phyloP scores from a whole-genome alignment of 2,888 invertebrate species.

The Dorcus parallelipipedus region DNA sequence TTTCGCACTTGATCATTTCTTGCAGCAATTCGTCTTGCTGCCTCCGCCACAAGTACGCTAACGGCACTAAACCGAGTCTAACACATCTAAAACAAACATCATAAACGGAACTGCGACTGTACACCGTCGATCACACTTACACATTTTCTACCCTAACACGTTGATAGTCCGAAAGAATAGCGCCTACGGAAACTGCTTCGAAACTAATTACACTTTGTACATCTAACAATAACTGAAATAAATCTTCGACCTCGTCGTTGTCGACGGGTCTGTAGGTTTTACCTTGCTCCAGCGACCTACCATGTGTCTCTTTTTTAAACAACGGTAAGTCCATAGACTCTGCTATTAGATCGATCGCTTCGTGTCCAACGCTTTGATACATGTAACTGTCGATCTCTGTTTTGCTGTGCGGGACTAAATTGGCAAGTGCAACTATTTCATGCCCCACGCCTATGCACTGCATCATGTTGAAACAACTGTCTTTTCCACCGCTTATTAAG shows the following conservation, averaged over 20 bases:
- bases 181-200: conserved; percentile 95
- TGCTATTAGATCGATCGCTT: conserved; percentile 87
- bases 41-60: conserved; percentile 94
- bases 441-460: conserved; percentile 96
- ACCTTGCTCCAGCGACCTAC: conserved; percentile 75
- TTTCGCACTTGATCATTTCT: conserved; percentile 93
- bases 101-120: not conserved
- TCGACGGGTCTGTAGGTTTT: conserved; percentile 76
- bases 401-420: conserved; percentile 83
- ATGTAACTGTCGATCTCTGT: conserved; percentile 74
- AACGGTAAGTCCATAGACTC: conserved; percentile 92
- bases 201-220: conserved; percentile 64
- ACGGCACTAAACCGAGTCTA: conserved; percentile 81
- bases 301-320: conserved; percentile 79
- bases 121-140: conserved; percentile 59
- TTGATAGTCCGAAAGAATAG: conserved; percentile 98
- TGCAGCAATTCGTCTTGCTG: conserved; percentile 91
- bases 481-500: conserved; percentile 96
- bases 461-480: conserved; percentile 99
- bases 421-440: conserved; percentile 91
- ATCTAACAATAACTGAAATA: conserved; percentile 75
- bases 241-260: conserved; percentile 96
- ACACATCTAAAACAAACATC: conserved; percentile 64
- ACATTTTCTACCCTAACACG: conserved; percentile 96
- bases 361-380: conserved; percentile 99